Percentiles rank a stretch among this genome's conserved stretches.
phyloP scores from a whole-genome alignment of 2,888 invertebrate genomes.

The Habroteleia sp. region DNA sequence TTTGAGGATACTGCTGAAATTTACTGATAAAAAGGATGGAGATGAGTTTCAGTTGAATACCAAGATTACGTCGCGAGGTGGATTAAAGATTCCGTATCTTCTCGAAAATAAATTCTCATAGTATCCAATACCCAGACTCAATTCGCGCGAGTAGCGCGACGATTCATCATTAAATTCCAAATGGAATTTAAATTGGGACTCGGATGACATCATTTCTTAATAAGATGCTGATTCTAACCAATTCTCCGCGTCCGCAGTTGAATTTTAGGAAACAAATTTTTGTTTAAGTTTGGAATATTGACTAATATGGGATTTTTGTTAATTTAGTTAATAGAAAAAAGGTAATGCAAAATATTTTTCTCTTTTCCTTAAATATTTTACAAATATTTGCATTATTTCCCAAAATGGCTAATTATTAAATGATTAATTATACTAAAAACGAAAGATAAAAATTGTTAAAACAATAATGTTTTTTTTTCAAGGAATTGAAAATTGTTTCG shows the following conservation, averaged over 20 bases:
- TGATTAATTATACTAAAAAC: too few species aligned
- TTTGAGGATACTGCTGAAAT: slow-evolving; percentile 45
- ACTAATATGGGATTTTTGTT: too few species aligned
- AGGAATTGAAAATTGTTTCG: too few species aligned
- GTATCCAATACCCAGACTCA: slow-evolving; percentile 11
- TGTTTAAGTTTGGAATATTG: too few species aligned
- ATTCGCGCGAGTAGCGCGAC: slow-evolving; percentile 1
- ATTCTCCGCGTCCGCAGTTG: background rate
- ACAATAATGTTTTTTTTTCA: too few species aligned
- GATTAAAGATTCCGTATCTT: slow-evolving; percentile 45
- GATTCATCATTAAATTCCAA: slow-evolving; percentile 19
- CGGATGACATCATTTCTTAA: background rate
- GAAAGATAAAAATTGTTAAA: too few species aligned
- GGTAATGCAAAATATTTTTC: too few species aligned
- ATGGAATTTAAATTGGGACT: slow-evolving; percentile 19
- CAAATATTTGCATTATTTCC: too few species aligned
- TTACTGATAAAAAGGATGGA: slow-evolving; percentile 55
- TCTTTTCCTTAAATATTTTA: too few species aligned
- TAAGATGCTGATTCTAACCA: slow-evolving; percentile 14
- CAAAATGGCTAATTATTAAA: too few species aligned
- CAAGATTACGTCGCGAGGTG: slow-evolving; percentile 42
- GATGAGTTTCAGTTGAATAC: slow-evolving; percentile 59
- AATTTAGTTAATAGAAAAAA: too few species aligned
- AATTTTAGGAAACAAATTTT: too few species aligned
- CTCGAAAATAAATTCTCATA: slow-evolving; percentile 38